Evolutionary conservation across 2,797 vertebrate species (phyloP), one percentile per base, ranked within the genome.

Genomic region (Ciconia nigra): DNA sequence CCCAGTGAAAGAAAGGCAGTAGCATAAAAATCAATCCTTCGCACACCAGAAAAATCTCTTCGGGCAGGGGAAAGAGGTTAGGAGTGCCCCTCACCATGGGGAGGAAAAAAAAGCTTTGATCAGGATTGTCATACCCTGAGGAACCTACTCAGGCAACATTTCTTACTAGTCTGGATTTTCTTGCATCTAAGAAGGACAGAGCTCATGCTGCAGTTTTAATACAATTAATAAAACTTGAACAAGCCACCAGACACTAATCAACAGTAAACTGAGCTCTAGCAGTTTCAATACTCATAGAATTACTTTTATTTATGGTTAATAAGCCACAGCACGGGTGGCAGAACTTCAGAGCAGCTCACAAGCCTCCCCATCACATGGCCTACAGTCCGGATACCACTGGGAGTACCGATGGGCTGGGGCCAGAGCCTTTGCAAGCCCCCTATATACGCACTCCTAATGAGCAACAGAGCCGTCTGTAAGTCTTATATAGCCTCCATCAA

Each of bases 211-310:
- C 6, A 87, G 44, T 55, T 91, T 94, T 89, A 94, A 83, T 29
- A 54, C 87, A 91, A 96, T 96, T 96, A 96, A 94, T 97, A 96
- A 96, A 95, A 94, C 79, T 54, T 29, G 29, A 94, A 91, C 2
- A 9, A 96, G 95, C 84, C 96, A 89, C 95, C 5, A 95, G 96
- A 57, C 89, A 91, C 94, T 65, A 83, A 78, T 97, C 91, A 93
- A 71, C 1, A 3, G 92, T 83, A 95, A 95, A 49, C 52, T 61
- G 94, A 91, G 67, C 94, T 78, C 84, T 7, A 74, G 65, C 69
- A 88, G 84, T 42, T 81, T 86, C 94, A 83, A 46, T 86, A 72
- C 94, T 83, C 84, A 8, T 51, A 74, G 61, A 83, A 86, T 69
- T 31, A 81, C 76, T 95, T 77, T 89, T 83, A 88, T 93, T 96